These are phyloP conservation scores for Dermatophagoides farinae DNA, from an alignment of 1,140 invertebrate species.

Conservation along the genomic window DNA sequence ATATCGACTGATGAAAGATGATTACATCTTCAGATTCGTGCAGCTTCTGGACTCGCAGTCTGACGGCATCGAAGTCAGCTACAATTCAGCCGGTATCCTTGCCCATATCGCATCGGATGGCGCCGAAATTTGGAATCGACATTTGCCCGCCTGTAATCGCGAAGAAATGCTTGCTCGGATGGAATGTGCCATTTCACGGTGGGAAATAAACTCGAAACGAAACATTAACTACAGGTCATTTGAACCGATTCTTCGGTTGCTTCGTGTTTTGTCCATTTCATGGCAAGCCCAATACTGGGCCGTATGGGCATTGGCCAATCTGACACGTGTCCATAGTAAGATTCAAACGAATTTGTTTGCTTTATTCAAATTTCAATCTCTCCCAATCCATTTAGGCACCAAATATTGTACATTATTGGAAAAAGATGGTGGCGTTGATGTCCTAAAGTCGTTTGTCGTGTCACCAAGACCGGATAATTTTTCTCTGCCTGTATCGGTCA, in stretches of 20 bases:
- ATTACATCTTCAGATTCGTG: constrained; percentile 66
- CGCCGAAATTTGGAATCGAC: constrained; percentile 42
- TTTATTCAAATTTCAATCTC: not conserved
- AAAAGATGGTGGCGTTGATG: constrained; percentile 54
- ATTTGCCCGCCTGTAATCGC: constrained; percentile 36
- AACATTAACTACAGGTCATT: constrained; percentile 96
- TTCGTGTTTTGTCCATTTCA: constrained; percentile 56
- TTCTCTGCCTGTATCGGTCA: constrained; percentile 12
- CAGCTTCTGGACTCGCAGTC: constrained; percentile 55
- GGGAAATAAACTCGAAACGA: constrained; percentile 60
- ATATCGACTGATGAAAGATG: constrained; percentile 54
- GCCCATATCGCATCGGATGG: constrained; percentile 84
- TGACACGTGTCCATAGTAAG: constrained; percentile 77
- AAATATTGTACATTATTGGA: constrained; percentile 76
- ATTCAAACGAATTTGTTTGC: constrained; percentile 20
- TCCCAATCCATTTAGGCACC: constrained; percentile 37
- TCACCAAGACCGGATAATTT: constrained; percentile 11
- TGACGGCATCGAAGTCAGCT: constrained; percentile 91
- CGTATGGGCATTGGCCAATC: constrained; percentile 89
- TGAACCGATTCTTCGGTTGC: constrained; percentile 62
- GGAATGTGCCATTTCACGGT: constrained; percentile 56
- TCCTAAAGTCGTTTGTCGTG: constrained; percentile 44
- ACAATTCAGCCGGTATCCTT: constrained; percentile 87
- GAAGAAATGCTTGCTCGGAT: constrained; percentile 52
- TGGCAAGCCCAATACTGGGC: constrained; percentile 78